Conservation (phyloP, 2,797 vertebrate species). For the Otolemur crassicaudatus region DNA sequence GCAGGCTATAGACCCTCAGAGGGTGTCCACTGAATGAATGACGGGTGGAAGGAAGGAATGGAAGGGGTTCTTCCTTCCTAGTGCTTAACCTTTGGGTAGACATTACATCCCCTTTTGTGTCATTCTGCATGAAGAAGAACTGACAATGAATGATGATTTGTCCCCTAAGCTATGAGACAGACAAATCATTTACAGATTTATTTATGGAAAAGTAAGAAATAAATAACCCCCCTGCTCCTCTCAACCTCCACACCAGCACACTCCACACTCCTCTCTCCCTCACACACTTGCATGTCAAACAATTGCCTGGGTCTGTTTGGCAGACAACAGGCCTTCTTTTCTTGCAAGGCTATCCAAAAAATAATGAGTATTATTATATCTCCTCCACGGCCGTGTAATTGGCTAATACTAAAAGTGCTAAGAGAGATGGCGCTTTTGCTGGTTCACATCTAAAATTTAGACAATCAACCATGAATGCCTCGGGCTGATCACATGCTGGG, state of each 20-base stretch:
- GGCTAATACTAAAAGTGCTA: slow-evolving; percentile 74
- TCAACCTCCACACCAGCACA: slow-evolving; percentile 1
- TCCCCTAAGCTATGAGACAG: slow-evolving; percentile 70
- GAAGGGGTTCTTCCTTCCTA: slow-evolving; percentile 66
- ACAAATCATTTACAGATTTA: slow-evolving; percentile 80
- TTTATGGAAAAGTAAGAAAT: slow-evolving; percentile 80
- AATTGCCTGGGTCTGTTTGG: slow-evolving; percentile 69
- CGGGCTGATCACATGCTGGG: slow-evolving; percentile 76
- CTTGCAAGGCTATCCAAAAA: slow-evolving; percentile 71
- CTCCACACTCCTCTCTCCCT: slow-evolving; percentile 25
- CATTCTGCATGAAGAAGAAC: slow-evolving; percentile 79
- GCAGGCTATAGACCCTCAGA: not conserved
- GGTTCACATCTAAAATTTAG: slow-evolving; percentile 81
- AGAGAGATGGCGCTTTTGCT: slow-evolving; percentile 74
- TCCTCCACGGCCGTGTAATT: slow-evolving; percentile 61
- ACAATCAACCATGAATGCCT: slow-evolving; percentile 82
- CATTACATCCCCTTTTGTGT: slow-evolving; percentile 70
- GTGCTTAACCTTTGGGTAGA: slow-evolving; percentile 77
- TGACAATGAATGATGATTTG: slow-evolving; percentile 77
- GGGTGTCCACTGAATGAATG: not conserved
- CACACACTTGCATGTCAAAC: slow-evolving; percentile 71
- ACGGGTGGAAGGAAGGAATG: not conserved
- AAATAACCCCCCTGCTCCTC: slow-evolving; percentile 66
- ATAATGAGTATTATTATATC: slow-evolving; percentile 77
- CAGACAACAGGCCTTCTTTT: slow-evolving; percentile 71